Evolutionary conservation across 2,113 vertebrate species (phyloP).

Genomic region (Pseudolaguvia tuberculata): DNA sequence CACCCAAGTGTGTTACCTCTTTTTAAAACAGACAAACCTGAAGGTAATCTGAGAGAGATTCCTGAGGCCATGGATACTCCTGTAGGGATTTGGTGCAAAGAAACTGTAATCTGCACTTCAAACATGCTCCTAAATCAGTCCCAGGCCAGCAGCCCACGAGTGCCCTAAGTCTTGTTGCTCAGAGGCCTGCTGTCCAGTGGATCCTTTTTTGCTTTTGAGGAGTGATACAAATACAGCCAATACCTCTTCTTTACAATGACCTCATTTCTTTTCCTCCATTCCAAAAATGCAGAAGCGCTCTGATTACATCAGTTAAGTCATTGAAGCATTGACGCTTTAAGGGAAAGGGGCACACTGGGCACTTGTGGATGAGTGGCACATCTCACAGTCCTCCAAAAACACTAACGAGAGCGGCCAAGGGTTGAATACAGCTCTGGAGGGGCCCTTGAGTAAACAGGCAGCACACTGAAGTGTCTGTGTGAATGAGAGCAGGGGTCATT

Average conservation of each 20-base stretch:
- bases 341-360: conserved; percentile 43
- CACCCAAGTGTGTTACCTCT: conserved; percentile 12
- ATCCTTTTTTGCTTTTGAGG: conserved; percentile 64
- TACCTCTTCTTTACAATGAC: conserved; percentile 41
- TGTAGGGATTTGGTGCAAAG: conserved; percentile 77
- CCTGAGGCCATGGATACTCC: conserved; percentile 77
- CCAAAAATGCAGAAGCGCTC: conserved; percentile 14
- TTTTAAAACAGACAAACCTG: conserved; percentile 58
- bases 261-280: conserved; percentile 29
- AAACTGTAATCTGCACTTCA: conserved; percentile 79
- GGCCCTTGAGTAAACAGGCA: conserved; percentile 70
- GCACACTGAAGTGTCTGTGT: conserved; percentile 62
- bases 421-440: conserved; percentile 57
- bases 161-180: conserved; percentile 71
- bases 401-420: conserved; percentile 47
- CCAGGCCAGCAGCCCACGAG: conserved; percentile 72
- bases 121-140: conserved; percentile 78
- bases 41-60: conserved; percentile 75
- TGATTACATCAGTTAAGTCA: conserved; percentile 48
- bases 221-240: conserved; percentile 49
- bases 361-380: conserved; percentile 51
- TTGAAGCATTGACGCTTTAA: conserved; percentile 48
- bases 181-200: conserved; percentile 61
- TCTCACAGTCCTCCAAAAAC: conserved; percentile 41
- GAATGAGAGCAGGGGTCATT: conserved; percentile 69